Base-by-base conservation (phyloP, 2,797 vertebrate species). In the Dryobates pubescens region DNA sequence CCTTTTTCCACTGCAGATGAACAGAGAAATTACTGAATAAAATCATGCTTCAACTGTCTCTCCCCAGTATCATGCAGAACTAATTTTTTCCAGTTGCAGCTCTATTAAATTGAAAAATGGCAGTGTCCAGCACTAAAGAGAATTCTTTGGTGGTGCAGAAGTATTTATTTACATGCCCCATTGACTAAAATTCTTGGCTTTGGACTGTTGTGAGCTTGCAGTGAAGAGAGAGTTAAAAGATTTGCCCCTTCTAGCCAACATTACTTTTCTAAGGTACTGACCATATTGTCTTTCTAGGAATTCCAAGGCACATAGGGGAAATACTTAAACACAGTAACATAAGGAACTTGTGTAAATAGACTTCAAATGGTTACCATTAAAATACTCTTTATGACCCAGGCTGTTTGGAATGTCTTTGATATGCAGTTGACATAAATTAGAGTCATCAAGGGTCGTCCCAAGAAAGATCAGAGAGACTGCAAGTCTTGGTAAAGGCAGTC, bases 391-490 rank as follows among this genome's bases (percentile, higher is more conserved):
- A 94, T 98, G 97, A 98, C 96, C 94, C 96, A 98, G 97, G 96
- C 96, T 95, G 84, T 82, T 94, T 97, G 98, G 98, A 98, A 98
- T 98, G 98, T 98, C 97, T 98, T 98, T 98, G 98, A 98, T 98
- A 98, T 97, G 97, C 97, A 97, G 97, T 98, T 98, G 98, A 98
- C 98, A 97, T 98, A 97, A 98, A 98, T 98, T 98, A 98, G 97
- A 98, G 97, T 98, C 96, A 43, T 98, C 96, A 97, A 97, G 96
- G 92, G 93, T 96, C 91, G 69, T 94, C 95, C 97, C 95, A 93
- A 90, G 96, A 97, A 98, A 98, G 98, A 98, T 98, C 97, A 98
- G 97, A 98, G 96, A 97, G 79, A 86, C 92, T 97, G 87, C 81
- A 93, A 96, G 97, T 97, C 94, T 84, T 72, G 82, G 96, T 97